phyloP scores from a whole-genome alignment of 2,888 invertebrate genomes.

The Brachycybe producta region DNA sequence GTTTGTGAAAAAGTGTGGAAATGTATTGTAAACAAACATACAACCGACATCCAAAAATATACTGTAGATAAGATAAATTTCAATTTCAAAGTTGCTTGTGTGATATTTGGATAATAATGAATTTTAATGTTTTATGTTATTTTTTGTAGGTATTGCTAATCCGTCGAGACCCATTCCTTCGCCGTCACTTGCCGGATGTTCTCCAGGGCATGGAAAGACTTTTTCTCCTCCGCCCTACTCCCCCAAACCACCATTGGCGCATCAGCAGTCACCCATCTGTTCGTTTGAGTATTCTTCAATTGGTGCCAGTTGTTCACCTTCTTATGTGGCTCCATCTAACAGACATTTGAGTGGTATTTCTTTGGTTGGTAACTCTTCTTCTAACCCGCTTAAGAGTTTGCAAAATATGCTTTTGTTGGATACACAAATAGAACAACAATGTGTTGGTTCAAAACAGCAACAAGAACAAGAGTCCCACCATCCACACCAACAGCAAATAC shows the following conservation, averaged over 20 bases:
- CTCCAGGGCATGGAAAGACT: slow-evolving; percentile 18
- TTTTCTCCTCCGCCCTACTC: slow-evolving; percentile 19
- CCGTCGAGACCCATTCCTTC: slow-evolving; percentile 5
- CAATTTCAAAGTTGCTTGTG: no score
- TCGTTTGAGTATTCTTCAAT: slow-evolving; percentile 13
- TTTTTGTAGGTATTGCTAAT: slow-evolving; percentile 16
- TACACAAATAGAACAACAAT: slow-evolving; percentile 11
- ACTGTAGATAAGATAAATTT: no score
- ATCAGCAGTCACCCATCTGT: slow-evolving; percentile 17
- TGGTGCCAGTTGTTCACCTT: slow-evolving; percentile 1
- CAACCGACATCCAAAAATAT: no score
- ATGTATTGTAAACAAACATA: no score
- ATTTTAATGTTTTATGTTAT: no score
- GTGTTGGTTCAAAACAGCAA: neutral
- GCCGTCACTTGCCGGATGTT: slow-evolving; percentile 12
- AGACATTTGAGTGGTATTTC: neutral
- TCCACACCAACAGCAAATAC: neutral
- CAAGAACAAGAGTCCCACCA: neutral
- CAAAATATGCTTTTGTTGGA: slow-evolving; percentile 27
- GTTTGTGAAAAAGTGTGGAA: no score
- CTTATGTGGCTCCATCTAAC: neutral
- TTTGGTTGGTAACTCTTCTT: slow-evolving; percentile 2
- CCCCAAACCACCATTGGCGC: slow-evolving; percentile 19
- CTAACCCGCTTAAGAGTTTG: slow-evolving; percentile 26
- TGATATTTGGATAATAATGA: no score